Conservation (phyloP, 1,140 invertebrate genomes). For the Kradibia gibbosae region DNA sequence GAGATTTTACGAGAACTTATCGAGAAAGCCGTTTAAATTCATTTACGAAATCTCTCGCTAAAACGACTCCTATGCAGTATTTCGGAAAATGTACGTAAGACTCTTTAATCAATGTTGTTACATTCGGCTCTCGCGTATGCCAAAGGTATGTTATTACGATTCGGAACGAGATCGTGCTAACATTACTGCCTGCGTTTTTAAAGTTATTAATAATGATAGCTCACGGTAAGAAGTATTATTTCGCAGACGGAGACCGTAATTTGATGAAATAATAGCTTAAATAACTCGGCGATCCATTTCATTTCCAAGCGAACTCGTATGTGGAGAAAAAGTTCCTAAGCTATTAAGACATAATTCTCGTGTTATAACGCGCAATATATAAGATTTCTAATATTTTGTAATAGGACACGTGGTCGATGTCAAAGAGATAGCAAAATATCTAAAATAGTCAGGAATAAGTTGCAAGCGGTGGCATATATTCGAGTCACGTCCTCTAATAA, state of each 20-base stretch:
- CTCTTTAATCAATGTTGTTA: background rate
- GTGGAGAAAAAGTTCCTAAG: background rate
- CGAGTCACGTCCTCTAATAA: conserved; percentile 56
- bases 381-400: conserved; percentile 42
- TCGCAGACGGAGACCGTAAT: no score
- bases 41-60: background rate
- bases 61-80: background rate
- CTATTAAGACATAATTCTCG: conserved; percentile 18
- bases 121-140: background rate
- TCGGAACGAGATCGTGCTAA: background rate
- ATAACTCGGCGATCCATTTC: background rate
- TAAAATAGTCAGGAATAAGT: conserved; percentile 45
- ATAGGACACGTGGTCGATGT: conserved; percentile 39
- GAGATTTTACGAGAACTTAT: background rate
- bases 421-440: conserved; percentile 34
- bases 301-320: background rate
- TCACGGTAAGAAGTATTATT: background rate
- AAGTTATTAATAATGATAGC: background rate
- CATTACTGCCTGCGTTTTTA: background rate
- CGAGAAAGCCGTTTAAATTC: background rate
- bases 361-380: background rate
- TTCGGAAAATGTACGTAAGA: background rate
- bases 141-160: background rate
- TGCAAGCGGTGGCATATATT: conserved; percentile 44
- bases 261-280: background rate